Conservation (phyloP, 1,140 invertebrate genomes). For the Microplitis mediator region DNA sequence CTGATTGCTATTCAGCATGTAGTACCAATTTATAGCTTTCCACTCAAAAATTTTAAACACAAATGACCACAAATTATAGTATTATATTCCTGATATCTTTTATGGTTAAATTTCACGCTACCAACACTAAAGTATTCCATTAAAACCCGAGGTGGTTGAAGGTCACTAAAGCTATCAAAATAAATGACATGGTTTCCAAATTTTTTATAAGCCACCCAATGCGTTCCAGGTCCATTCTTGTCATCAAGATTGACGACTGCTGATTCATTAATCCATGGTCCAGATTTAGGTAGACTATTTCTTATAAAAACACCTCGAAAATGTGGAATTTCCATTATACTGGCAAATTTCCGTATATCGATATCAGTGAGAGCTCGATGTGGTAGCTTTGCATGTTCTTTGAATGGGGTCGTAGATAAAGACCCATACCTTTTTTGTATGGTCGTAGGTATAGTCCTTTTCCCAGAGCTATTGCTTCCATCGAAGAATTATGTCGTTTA, state of each 20-base stretch:
- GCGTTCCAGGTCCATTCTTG: not conserved
- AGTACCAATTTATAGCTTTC: slow-evolving; percentile 27
- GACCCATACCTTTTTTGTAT: slow-evolving; percentile 40
- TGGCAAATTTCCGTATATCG: slow-evolving; percentile 34
- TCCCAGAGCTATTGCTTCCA: slow-evolving; percentile 47
- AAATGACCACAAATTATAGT: slow-evolving; percentile 37
- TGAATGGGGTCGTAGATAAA: slow-evolving; percentile 11
- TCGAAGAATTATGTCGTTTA: slow-evolving; percentile 29
- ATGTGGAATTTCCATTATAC: slow-evolving; percentile 32
- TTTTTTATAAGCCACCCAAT: slow-evolving; percentile 9
- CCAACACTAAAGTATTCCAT: slow-evolving; percentile 18
- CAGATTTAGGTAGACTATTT: slow-evolving; percentile 34
- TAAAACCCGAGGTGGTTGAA: slow-evolving; percentile 28
- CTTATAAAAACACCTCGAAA: slow-evolving; percentile 41
- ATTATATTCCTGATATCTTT: slow-evolving; percentile 34
- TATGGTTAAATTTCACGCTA: slow-evolving; percentile 36
- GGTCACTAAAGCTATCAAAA: slow-evolving; percentile 40
- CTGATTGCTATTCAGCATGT: not conserved
- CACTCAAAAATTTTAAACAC: slow-evolving; percentile 30
- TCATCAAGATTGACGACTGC: slow-evolving; percentile 9
- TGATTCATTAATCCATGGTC: slow-evolving; percentile 20
- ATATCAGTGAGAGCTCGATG: slow-evolving; percentile 34
- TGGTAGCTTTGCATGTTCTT: slow-evolving; percentile 26
- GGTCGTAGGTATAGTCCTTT: slow-evolving; percentile 42
- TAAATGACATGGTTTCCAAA: not conserved